phyloP scores from a whole-genome alignment of 2,888 invertebrate species.

The Euproctis similis region DNA sequence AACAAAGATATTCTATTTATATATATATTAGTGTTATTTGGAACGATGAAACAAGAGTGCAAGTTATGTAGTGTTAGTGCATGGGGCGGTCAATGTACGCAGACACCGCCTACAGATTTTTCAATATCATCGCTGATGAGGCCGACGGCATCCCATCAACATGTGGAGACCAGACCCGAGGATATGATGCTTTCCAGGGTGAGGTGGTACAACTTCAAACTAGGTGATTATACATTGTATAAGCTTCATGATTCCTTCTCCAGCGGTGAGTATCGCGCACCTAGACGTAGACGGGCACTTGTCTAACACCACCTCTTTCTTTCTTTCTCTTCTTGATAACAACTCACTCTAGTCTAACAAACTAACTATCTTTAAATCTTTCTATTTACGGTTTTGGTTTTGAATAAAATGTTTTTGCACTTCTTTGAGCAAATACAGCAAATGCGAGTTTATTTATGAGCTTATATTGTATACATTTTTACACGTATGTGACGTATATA shows the following conservation, averaged over 20 bases:
- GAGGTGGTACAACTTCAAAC: constrained; percentile 63
- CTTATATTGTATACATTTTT: too few species aligned
- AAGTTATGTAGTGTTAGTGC: constrained; percentile 67
- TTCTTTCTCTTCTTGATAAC: too few species aligned
- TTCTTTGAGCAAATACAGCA: too few species aligned
- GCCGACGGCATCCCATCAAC: constrained; percentile 54
- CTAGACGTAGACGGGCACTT: constrained; percentile 34
- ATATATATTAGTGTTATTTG: too few species aligned
- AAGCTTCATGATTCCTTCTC: constrained; percentile 63
- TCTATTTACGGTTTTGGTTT: too few species aligned
- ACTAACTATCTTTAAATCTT: too few species aligned
- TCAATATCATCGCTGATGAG: constrained; percentile 69
- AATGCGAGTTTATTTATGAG: too few species aligned
- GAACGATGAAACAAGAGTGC: constrained; percentile 71
- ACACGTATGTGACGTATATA: too few species aligned
- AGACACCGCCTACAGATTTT: constrained; percentile 58
- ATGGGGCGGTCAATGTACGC: constrained; percentile 45
- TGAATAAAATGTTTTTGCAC: too few species aligned
- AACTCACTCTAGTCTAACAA: too few species aligned
- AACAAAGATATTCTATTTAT: constrained; percentile 36
- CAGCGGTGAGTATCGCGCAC: constrained; percentile 67
- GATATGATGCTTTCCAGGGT: constrained; percentile 62
- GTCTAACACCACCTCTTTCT: constrained; percentile 28
- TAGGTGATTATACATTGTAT: constrained; percentile 74
- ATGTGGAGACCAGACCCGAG: constrained; percentile 58